Conservation (phyloP, 2,113 vertebrate genomes). For the Naja naja region DNA sequence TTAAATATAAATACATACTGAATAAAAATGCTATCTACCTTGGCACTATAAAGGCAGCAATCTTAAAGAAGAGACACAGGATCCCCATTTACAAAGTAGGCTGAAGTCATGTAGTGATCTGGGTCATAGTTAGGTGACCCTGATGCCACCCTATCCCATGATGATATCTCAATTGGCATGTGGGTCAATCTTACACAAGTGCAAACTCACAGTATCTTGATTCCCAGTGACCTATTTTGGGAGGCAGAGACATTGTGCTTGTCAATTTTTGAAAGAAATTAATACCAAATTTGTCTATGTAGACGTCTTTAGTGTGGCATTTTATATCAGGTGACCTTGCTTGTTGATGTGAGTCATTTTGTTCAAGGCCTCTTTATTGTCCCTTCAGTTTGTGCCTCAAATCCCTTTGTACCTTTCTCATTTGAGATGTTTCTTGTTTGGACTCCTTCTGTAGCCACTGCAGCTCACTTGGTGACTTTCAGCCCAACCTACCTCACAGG, state of each 20-base stretch:
- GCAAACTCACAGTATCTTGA: neutral
- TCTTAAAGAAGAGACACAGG: neutral
- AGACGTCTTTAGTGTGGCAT: neutral
- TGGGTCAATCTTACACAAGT: neutral
- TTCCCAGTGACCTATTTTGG: neutral
- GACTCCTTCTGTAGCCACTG: neutral
- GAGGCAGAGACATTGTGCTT: neutral
- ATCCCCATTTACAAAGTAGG: neutral
- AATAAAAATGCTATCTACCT: neutral
- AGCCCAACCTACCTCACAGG: neutral
- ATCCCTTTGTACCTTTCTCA: neutral
- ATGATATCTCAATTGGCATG: conserved; percentile 43
- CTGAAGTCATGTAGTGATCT: neutral
- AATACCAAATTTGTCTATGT: neutral
- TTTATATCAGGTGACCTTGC: neutral
- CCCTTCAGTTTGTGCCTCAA: neutral
- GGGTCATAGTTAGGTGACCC: neutral
- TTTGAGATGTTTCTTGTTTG: neutral
- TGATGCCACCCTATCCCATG: conserved; percentile 10
- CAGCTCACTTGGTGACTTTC: neutral
- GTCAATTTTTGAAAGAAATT: neutral
- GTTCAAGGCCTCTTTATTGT: neutral
- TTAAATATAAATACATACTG: neutral
- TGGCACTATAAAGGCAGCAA: neutral
- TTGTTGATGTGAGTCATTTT: neutral